A percentile compares a stretch with the other conserved stretches of the same genome.
phyloP scores from a whole-genome alignment of 2,797 vertebrate species.

The Sebastes taczanowskii region DNA sequence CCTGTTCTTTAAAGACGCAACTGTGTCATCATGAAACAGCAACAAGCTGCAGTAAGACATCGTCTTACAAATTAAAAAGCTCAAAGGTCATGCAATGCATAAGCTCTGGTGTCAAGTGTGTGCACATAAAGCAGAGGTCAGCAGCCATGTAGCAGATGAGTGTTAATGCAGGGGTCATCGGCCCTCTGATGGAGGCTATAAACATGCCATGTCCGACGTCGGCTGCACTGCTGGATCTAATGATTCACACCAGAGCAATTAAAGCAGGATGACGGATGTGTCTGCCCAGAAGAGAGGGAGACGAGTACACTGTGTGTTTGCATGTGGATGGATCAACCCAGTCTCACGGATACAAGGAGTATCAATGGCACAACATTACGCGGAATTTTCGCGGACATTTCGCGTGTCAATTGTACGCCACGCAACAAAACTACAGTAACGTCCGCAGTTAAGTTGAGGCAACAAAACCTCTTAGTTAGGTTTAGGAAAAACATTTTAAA shows the following conservation, averaged over 20 bases:
- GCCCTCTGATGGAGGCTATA: slow-evolving; percentile 46
- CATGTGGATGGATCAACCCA: too few relatives aligned
- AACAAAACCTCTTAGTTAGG: too few relatives aligned
- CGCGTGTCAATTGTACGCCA: too few relatives aligned
- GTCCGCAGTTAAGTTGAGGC: too few relatives aligned
- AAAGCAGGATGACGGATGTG: slow-evolving; percentile 45
- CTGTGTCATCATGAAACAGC: neutral
- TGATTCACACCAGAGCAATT: slow-evolving; percentile 52
- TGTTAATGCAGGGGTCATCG: neutral
- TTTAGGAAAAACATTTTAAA: too few relatives aligned
- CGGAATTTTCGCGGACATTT: too few relatives aligned
- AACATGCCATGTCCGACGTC: slow-evolving; percentile 25
- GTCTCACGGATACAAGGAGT: too few relatives aligned
- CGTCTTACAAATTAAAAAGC: neutral
- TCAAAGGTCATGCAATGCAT: neutral
- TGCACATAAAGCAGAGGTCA: neutral
- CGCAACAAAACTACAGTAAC: too few relatives aligned
- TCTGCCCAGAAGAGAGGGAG: slow-evolving; percentile 39
- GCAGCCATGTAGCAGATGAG: neutral
- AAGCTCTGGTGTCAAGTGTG: neutral
- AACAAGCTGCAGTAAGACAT: neutral
- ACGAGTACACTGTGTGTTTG: neutral
- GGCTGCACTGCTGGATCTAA: slow-evolving; percentile 25
- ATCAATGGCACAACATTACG: too few relatives aligned
- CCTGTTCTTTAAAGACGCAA: neutral